These are phyloP conservation scores for Drosophila nigrodunni DNA, from an alignment of 1,140 invertebrate species.

Conservation along the genomic window DNA sequence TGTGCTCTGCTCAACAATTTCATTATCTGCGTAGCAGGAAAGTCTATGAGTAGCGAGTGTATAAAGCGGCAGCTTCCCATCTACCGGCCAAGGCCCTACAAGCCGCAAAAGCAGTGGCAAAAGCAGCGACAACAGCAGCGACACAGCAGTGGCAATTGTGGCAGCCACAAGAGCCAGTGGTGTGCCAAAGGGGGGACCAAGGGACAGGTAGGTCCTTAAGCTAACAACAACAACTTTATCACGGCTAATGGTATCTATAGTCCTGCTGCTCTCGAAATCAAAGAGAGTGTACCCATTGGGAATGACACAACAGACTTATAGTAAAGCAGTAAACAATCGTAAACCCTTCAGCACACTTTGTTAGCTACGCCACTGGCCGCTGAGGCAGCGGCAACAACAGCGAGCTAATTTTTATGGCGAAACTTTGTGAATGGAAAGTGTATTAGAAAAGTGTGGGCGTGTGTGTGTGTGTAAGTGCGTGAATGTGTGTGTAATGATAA, in stretches of 20 bases:
- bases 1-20: conserved; percentile 66
- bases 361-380: no score
- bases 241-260: no score
- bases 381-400: conserved; percentile 46
- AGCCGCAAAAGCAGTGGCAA: conserved; percentile 21
- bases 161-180: conserved; percentile 33
- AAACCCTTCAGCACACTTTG: no score
- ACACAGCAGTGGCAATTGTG: neutral
- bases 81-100: conserved; percentile 50
- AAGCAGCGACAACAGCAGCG: conserved; percentile 12
- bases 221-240: no score
- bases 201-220: no score
- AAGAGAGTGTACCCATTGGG: no score
- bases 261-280: no score
- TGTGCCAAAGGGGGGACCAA: no score
- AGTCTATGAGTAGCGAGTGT: conserved; percentile 24
- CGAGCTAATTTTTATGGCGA: conserved; percentile 69
- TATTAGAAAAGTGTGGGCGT: neutral
- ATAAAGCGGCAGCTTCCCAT: conserved; percentile 34
- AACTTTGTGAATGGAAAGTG: conserved; percentile 54
- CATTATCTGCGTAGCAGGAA: conserved; percentile 67
- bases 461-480: neutral
- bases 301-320: no score
- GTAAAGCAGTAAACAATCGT: no score
- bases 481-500: neutral